Base-by-base conservation (phyloP, 2,888 invertebrate species). In the Drosophila pegasa region DNA sequence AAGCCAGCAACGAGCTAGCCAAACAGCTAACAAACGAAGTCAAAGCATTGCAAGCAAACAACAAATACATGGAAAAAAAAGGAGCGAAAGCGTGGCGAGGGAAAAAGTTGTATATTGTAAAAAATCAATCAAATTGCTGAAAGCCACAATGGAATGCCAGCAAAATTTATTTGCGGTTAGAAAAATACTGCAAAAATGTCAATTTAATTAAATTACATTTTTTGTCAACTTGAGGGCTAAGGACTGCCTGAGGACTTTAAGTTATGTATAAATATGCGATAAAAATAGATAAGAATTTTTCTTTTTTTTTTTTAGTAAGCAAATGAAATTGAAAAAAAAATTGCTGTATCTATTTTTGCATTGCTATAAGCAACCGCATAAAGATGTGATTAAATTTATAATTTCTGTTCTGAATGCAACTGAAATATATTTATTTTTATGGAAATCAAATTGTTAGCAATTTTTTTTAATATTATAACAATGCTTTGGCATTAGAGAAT, bases 11-110 rank as follows among this genome's bases (percentile, higher is more conserved):
- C 18, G 27, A 25, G 18, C 65, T n/a, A 48, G 37, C 33, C 33
- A 59, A 63, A 76, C 45, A 55, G 70, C 57, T 56, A 75, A 57
- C 65, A 70, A 78, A 70, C 68, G 61, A 70, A 71, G 40, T 69
- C 69, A 80, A 71, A 80, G 61, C 62, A 52, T 29, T 37, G 64
- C 61, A 54, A 64, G 25, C 31, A 41, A 41, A 33, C 3, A 45
- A 7, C 45, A 45, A 45, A 25, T 2, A n/a, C 16, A 41, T 54
- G 52, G 59, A 43, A 59, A 35, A 45, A 41, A 47, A 58, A 52
- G 25, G 22, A 16, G 35, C 45, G 22, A 75, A 59, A 35, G 52
- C 6, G 61, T 1, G 2, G 18, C 10, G 33, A 43, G 18, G 18
- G 64, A 58, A 48, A 47, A 8, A 64, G 45, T 35, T 41, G 41